Evolutionary conservation across 2,888 invertebrate species (phyloP).

Genomic region (Macropis europaea): DNA sequence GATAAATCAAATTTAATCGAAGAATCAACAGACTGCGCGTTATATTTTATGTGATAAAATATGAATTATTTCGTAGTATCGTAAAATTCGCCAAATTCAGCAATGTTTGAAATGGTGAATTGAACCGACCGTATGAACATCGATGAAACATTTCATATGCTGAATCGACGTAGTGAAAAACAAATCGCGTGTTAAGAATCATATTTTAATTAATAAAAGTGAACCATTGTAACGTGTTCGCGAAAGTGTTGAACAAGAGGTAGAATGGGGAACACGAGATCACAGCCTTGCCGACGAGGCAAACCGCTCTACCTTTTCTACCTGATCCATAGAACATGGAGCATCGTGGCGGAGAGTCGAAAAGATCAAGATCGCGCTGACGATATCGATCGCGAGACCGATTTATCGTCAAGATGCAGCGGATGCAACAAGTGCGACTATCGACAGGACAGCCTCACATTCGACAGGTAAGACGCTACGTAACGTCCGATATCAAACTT

Average conservation of each 20-base stretch:
- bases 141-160: too few relatives aligned
- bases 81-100: too few relatives aligned
- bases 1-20: background rate
- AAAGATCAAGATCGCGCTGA: slow-evolving; percentile 59
- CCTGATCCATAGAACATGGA: slow-evolving; percentile 87
- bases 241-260: background rate
- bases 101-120: too few relatives aligned
- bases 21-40: too few relatives aligned
- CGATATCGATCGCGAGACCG: slow-evolving; percentile 72
- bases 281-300: slow-evolving; percentile 68
- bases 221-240: too few relatives aligned
- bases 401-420: slow-evolving; percentile 74
- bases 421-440: slow-evolving; percentile 74
- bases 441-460: slow-evolving; percentile 73
- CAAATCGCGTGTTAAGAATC: too few relatives aligned
- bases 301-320: slow-evolving; percentile 83
- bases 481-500: too few relatives aligned
- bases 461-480: slow-evolving; percentile 79
- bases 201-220: too few relatives aligned
- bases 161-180: too few relatives aligned
- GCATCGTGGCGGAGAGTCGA: slow-evolving; percentile 83
- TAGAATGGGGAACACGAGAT: slow-evolving; percentile 73
- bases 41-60: too few relatives aligned
- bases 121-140: too few relatives aligned
- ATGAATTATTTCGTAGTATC: too few relatives aligned